These are phyloP conservation scores for Hylaeus volcanicus DNA, from an alignment of 1,140 invertebrate genomes.

Conservation along the genomic window DNA sequence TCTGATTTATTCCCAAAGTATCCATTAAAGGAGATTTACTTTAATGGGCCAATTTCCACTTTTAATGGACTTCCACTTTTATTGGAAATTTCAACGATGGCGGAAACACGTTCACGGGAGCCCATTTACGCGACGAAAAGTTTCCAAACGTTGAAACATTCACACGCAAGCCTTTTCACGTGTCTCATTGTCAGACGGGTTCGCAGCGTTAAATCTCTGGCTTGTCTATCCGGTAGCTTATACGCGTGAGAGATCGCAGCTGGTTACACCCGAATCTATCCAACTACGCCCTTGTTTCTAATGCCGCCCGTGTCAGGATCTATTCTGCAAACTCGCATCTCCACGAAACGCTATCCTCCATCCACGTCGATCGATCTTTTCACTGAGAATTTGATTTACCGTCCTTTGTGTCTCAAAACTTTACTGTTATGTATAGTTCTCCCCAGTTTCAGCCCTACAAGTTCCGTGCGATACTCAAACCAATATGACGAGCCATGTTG, in stretches of 20 bases:
- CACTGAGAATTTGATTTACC: neutral
- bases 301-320: neutral
- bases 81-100: neutral
- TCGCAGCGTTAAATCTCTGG: constrained; percentile 6
- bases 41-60: no score
- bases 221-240: constrained; percentile 9
- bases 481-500: no score
- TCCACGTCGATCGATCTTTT: constrained; percentile 2
- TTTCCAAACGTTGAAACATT: no score
- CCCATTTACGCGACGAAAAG: neutral
- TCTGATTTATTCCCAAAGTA: no score
- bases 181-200: neutral
- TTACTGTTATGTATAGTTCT: no score
- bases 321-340: constrained; percentile 19
- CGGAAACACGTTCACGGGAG: neutral
- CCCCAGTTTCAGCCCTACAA: no score
- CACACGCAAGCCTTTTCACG: neutral
- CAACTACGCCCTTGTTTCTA: constrained; percentile 29
- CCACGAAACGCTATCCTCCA: neutral
- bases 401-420: no score
- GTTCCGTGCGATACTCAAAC: no score
- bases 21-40: no score
- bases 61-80: no score
- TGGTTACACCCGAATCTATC: constrained; percentile 45
- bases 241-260: constrained; percentile 44